Evolutionary conservation across 1,140 invertebrate species (phyloP).

Genomic region (Temnothorax curvispinosus): DNA sequence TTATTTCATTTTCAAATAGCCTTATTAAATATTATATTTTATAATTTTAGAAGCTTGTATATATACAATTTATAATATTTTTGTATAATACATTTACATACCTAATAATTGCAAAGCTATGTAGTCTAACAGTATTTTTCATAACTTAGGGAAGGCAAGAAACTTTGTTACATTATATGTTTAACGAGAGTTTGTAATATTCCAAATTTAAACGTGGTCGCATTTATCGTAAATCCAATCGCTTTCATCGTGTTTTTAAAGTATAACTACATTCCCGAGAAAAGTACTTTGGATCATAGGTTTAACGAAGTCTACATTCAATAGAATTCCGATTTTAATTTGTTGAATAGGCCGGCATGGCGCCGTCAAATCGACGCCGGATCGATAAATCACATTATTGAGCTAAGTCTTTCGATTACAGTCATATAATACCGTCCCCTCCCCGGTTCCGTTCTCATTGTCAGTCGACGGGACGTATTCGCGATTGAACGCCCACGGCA

Average conservation of each 20-base stretch:
- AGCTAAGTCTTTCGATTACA: constrained; percentile 43
- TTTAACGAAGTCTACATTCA: constrained; percentile 14
- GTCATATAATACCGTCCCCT: constrained; percentile 36
- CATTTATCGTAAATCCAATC: neutral
- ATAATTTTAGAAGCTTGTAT: neutral
- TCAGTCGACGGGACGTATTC: constrained; percentile 33
- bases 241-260: neutral
- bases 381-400: constrained; percentile 57
- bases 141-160: neutral
- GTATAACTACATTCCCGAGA: neutral
- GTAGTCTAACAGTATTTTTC: neutral
- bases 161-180: neutral
- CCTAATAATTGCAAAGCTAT: neutral
- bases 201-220: neutral
- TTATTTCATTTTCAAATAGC: neutral
- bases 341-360: constrained; percentile 20
- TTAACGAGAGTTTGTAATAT: neutral
- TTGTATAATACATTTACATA: neutral
- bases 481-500: neutral
- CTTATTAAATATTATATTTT: neutral
- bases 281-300: neutral
- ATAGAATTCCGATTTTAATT: constrained; percentile 55
- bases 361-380: constrained; percentile 42
- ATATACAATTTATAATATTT: neutral
- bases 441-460: constrained; percentile 31